These are phyloP conservation scores for Chunga burmeisteri DNA, from an alignment of 2,113 vertebrate species.

Conservation along the genomic window DNA sequence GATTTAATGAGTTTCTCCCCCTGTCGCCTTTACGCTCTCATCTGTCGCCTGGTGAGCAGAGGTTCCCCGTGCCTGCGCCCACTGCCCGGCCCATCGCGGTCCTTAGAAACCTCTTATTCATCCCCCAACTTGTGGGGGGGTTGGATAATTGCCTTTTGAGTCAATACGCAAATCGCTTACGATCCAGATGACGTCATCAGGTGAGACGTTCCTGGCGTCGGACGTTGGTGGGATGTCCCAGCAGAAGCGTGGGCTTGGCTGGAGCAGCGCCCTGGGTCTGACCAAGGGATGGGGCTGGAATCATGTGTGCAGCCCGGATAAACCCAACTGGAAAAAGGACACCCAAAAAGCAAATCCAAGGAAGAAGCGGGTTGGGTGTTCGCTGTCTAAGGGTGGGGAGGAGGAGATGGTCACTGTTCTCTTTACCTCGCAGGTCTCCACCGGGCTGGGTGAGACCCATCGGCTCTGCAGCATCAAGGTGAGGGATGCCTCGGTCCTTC, in stretches of 20 bases:
- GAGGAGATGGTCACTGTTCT: neutral
- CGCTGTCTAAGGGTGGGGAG: neutral
- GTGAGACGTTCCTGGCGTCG: accelerated
- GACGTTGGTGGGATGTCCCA: accelerated
- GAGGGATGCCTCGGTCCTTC: neutral
- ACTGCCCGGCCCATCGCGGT: accelerated
- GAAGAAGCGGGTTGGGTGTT: accelerated
- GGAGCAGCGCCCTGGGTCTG: neutral
- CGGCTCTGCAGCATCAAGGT: conserved; percentile 83
- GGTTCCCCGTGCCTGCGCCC: neutral
- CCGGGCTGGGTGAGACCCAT: conserved; percentile 62
- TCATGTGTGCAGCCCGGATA: accelerated
- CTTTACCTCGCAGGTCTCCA: conserved; percentile 46
- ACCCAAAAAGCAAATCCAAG: neutral
- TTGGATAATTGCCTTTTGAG: neutral
- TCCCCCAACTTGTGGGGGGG: neutral
- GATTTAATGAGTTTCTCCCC: neutral
- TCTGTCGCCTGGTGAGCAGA: neutral
- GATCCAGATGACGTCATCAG: neutral
- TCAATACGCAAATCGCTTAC: accelerated
- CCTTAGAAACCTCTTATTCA: neutral
- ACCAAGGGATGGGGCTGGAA: neutral
- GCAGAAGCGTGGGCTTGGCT: too few relatives aligned
- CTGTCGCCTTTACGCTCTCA: neutral
- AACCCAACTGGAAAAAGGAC: neutral